These are phyloP conservation scores for Gopherus evgoodei DNA, from an alignment of 2,113 vertebrate species.

Conservation along the genomic window DNA sequence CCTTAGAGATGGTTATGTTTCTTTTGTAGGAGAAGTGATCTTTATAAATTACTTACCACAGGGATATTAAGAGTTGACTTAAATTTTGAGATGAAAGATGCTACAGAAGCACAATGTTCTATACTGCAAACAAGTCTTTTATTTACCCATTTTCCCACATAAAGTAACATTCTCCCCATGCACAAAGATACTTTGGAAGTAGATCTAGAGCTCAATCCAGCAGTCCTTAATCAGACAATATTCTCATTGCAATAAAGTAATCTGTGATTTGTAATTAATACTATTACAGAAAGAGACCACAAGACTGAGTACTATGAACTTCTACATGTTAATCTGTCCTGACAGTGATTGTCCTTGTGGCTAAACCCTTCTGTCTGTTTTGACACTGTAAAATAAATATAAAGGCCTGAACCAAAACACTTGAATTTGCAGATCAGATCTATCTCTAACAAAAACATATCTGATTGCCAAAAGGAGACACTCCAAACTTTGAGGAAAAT, in stretches of 20 bases:
- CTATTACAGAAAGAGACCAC: not conserved
- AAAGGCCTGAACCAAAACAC: not conserved
- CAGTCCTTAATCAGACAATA: not conserved
- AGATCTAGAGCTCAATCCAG: not conserved
- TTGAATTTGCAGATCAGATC: not conserved
- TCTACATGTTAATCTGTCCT: not conserved
- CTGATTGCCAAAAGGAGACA: not conserved
- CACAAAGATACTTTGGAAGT: not conserved
- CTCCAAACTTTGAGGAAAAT: not conserved
- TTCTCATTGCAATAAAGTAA: not conserved
- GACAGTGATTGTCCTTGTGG: not conserved
- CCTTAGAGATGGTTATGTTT: not conserved
- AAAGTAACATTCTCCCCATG: not conserved
- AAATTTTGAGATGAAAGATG: conserved; percentile 6
- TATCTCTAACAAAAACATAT: not conserved
- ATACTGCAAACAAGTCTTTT: not conserved
- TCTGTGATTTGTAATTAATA: not conserved
- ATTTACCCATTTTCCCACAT: not conserved
- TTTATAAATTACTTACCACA: not conserved
- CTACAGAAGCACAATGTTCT: not conserved
- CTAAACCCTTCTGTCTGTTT: not conserved
- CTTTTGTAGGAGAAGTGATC: not conserved
- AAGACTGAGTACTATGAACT: not conserved
- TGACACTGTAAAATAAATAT: not conserved
- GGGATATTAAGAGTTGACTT: not conserved